Evolutionary conservation across 2,888 invertebrate species (phyloP).

Genomic region (Sesamia inferens): DNA sequence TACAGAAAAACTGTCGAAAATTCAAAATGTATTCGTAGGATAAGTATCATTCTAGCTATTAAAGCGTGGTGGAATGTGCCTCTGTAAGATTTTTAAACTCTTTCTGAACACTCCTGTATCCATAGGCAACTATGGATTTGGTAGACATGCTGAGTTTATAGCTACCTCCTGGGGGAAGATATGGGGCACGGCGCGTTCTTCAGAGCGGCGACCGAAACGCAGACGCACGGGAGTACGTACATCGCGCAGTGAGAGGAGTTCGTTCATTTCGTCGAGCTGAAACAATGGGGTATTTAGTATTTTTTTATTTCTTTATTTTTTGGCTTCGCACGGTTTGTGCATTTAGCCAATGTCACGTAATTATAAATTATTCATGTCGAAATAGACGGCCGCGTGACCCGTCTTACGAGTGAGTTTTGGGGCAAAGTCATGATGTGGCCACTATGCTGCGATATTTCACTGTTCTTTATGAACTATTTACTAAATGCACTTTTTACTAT

Average conservation of each 20-base stretch:
- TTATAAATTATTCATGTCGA: too few relatives aligned
- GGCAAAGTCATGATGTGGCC: too few relatives aligned
- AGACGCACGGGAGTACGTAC: constrained; percentile 86
- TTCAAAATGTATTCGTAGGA: background rate
- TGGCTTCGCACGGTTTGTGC: too few relatives aligned
- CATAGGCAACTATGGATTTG: background rate
- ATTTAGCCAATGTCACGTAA: too few relatives aligned
- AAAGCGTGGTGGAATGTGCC: background rate
- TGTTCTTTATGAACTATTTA: too few relatives aligned
- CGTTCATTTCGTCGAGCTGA: constrained; percentile 85
- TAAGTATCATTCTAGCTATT: background rate
- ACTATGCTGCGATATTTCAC: too few relatives aligned
- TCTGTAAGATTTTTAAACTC: background rate
- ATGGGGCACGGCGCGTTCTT: constrained; percentile 87
- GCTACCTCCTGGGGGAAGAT: constrained; percentile 86
- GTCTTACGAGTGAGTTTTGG: too few relatives aligned
- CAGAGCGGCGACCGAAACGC: constrained; percentile 87
- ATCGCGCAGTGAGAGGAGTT: constrained; percentile 83
- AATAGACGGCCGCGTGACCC: too few relatives aligned
- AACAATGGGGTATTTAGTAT: constrained; percentile 31
- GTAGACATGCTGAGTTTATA: background rate
- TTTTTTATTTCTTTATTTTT: too few relatives aligned
- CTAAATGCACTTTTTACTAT: too few relatives aligned
- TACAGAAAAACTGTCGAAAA: background rate
- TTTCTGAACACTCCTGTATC: background rate